Base-by-base conservation (phyloP, 2,888 invertebrate species). In the Lingula anatina region DNA sequence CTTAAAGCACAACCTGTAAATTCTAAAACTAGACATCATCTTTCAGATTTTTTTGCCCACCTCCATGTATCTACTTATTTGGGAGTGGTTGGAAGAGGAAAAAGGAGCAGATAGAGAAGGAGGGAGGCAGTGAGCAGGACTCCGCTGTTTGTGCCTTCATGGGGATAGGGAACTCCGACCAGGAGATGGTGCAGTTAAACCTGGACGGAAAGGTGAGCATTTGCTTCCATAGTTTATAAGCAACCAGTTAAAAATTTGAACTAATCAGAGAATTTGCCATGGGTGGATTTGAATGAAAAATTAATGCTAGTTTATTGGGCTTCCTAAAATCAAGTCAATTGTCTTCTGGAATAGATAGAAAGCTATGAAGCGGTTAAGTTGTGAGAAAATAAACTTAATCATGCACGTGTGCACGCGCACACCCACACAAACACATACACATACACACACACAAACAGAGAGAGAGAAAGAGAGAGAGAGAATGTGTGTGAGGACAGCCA, bases 51-150 rank as follows among this genome's bases (percentile, higher is more conserved):
- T 99, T 99, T 81, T 99, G 97, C 68, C 99, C 99, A 1, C 99
- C 99, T 1, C 99, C 99, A 0, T 99, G 97, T 78, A 95, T 99
- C 70, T 99, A 99, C 78, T 81, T 99, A 57, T 90, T 90, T 70
- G 97, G 97, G n/a, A 93, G 91, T 65, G 99, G 97, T 15, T 99
- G 99, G 99, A 84, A 93, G 71, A 84, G 91, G 79, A 86, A 95
- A 53, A 89, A 92, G 68, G 94, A 95, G 76, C 89, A 93, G 72
- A 89, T 95, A 88, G 73, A 78, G 52, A 62, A 66, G 20, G 67
- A 66, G n/a, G 72, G 70, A 4, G 62, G 60, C 15, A 57, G 62
- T 15, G 74, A 73, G 36, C 66, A 66, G 49, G 74, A 74, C 44
- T 64, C 66, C 24, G 71, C 96, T 75, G 82, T 99, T n/a, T 95